Percentiles rank a stretch among this genome's conserved stretches.
These are phyloP conservation scores for Taenioides sp. DNA, from an alignment of 2,797 vertebrate species.

Conservation along the genomic window DNA sequence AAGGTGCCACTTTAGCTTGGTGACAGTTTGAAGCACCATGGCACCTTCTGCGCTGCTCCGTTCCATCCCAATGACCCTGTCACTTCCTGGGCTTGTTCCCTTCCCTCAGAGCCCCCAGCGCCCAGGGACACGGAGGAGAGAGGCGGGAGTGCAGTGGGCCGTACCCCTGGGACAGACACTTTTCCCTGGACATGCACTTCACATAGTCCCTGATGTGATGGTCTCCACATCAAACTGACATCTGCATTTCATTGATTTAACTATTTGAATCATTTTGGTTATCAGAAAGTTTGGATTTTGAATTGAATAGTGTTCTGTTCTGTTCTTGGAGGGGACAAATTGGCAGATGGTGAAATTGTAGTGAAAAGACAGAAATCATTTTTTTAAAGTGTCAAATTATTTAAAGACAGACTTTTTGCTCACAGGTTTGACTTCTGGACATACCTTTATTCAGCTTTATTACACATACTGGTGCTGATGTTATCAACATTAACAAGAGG, in stretches of 20 bases:
- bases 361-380: no score
- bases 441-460: no score
- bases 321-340: background rate
- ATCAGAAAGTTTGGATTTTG: background rate
- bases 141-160: slow-evolving; percentile 36
- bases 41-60: slow-evolving; percentile 53
- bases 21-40: slow-evolving; percentile 69
- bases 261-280: background rate
- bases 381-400: no score
- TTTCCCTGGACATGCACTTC: slow-evolving; percentile 49
- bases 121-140: slow-evolving; percentile 31
- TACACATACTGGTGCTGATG: no score
- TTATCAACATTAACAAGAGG: no score
- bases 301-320: background rate
- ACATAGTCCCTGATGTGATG: slow-evolving; percentile 38
- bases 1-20: slow-evolving; percentile 23
- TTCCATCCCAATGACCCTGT: slow-evolving; percentile 76
- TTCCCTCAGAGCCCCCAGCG: slow-evolving; percentile 66
- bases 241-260: slow-evolving; percentile 33
- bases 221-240: slow-evolving; percentile 51
- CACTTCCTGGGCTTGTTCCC: slow-evolving; percentile 77
- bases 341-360: no score
- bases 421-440: no score
- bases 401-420: no score
- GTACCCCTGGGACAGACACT: slow-evolving; percentile 48